Evolutionary conservation across 2,888 invertebrate species (phyloP).

Genomic region (Melanophora roralis): DNA sequence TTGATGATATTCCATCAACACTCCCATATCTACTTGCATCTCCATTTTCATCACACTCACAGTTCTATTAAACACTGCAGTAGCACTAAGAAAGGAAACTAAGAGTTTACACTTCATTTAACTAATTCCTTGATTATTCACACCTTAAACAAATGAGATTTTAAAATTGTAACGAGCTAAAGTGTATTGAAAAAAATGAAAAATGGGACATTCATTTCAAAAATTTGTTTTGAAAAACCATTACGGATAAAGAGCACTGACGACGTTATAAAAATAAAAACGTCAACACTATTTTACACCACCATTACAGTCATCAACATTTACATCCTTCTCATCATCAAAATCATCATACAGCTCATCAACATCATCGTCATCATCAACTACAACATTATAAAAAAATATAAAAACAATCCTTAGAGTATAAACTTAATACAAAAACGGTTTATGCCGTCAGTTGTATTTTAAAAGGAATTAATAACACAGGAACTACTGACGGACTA

Average conservation of each 20-base stretch:
- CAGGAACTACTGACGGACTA: slow-evolving; percentile 53
- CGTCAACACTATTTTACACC: slow-evolving; percentile 53
- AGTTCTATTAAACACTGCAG: neutral
- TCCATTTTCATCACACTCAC: slow-evolving; percentile 22
- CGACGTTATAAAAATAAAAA: slow-evolving; percentile 28
- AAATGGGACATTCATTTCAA: slow-evolving; percentile 44
- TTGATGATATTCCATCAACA: slow-evolving; percentile 48
- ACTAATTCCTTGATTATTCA: slow-evolving; percentile 72
- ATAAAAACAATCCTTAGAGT: slow-evolving; percentile 17
- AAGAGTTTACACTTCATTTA: slow-evolving; percentile 70
- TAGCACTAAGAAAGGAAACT: slow-evolving; percentile 15
- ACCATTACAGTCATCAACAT: slow-evolving; percentile 13
- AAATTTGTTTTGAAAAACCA: slow-evolving; percentile 58
- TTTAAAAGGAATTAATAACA: slow-evolving; percentile 60
- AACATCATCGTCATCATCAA: slow-evolving; percentile 5
- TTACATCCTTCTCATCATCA: neutral
- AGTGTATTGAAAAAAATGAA: slow-evolving; percentile 21
- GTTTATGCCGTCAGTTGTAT: slow-evolving; percentile 35
- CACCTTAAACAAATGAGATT: slow-evolving; percentile 67
- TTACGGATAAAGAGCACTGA: slow-evolving; percentile 52
- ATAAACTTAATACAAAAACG: neutral
- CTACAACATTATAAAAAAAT: neutral
- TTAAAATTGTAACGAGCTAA: slow-evolving; percentile 52
- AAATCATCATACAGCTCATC: slow-evolving; percentile 16
- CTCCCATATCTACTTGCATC: slow-evolving; percentile 16